These are phyloP conservation scores for Lepus townsendii DNA, from an alignment of 2,797 vertebrate genomes.

Conservation along the genomic window DNA sequence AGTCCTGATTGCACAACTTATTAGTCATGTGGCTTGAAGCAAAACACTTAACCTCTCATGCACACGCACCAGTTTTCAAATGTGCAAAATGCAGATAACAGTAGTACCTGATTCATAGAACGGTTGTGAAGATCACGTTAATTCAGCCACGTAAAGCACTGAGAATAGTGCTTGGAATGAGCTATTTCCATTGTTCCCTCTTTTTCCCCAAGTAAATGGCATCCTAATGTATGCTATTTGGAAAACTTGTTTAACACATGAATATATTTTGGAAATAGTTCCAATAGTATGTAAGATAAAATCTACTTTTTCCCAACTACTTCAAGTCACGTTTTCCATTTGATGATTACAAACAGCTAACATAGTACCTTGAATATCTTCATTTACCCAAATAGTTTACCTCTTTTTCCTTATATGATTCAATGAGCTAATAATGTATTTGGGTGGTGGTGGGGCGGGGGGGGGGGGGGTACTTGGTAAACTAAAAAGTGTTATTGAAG, in stretches of 20 bases:
- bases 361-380: constrained; percentile 13
- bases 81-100: not conserved
- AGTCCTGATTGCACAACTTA: not conserved
- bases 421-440: not conserved
- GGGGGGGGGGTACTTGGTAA: not conserved
- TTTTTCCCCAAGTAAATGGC: not conserved
- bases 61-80: not conserved
- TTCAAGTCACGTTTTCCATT: constrained; percentile 32
- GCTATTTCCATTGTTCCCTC: not conserved
- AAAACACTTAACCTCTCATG: not conserved
- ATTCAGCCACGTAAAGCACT: not conserved
- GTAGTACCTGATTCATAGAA: not conserved
- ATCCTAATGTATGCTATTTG: not conserved
- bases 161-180: not conserved
- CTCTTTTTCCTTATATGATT: not conserved
- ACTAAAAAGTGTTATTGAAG: not conserved
- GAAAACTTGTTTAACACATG: not conserved
- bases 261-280: not conserved
- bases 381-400: not conserved
- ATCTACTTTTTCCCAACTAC: constrained; percentile 34
- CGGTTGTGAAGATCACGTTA: not conserved
- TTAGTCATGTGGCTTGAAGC: not conserved
- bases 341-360: constrained; percentile 16
- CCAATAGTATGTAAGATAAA: not conserved
- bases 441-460: no score